A percentile compares a stretch with the other conserved stretches of the same genome.
These are phyloP conservation scores for Drosophila rufa DNA, from an alignment of 1,140 invertebrate species.

Conservation along the genomic window DNA sequence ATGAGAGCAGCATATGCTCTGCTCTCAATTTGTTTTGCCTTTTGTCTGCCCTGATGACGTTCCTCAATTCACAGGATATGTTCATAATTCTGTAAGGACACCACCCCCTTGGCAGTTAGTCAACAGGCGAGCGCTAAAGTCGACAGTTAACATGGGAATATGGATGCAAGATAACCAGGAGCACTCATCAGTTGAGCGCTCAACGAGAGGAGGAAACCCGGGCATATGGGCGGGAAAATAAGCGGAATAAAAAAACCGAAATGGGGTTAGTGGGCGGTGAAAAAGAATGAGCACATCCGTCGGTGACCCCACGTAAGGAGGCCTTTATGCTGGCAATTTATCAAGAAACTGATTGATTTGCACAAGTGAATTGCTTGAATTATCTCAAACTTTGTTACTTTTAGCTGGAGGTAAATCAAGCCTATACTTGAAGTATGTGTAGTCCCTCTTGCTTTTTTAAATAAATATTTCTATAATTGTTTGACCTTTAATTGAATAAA, in stretches of 20 bases:
- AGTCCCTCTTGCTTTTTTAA: too few relatives aligned
- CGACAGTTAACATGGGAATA: constrained; percentile 36
- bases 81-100: constrained; percentile 73
- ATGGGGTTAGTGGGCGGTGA: constrained; percentile 7
- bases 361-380: background rate
- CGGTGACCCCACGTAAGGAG: constrained; percentile 10
- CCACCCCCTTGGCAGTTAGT: constrained; percentile 17
- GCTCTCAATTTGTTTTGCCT: constrained; percentile 78
- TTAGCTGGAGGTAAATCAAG: too few relatives aligned
- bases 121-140: constrained; percentile 41
- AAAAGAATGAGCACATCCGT: constrained; percentile 8
- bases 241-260: background rate
- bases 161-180: constrained; percentile 35
- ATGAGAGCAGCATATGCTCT: constrained; percentile 13
- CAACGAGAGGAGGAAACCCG: constrained; percentile 1
- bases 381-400: too few relatives aligned
- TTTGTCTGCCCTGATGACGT: constrained; percentile 67
- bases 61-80: constrained; percentile 81
- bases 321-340: constrained; percentile 1
- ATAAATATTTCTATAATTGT: too few relatives aligned
- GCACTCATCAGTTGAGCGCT: constrained; percentile 43
- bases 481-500: too few relatives aligned
- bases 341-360: background rate
- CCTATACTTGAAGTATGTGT: background rate
- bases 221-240: constrained; percentile 10